Percentiles rank a stretch among this genome's conserved stretches.
Conservation (phyloP, 2,888 invertebrate species). For the Ophioninae sp. region DNA sequence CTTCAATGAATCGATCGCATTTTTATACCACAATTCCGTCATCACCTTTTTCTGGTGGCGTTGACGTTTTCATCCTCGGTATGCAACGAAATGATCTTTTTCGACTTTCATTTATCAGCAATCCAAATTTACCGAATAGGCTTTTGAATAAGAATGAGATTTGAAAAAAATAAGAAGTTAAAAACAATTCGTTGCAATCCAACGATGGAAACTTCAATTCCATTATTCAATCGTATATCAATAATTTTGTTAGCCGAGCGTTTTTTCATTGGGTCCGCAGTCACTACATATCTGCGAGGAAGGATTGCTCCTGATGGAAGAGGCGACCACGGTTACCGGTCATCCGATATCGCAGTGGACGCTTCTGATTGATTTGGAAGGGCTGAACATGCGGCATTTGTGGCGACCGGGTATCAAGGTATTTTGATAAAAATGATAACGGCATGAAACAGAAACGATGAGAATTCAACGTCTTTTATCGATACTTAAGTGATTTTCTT, state of each 20-base stretch:
- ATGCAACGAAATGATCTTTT: too few relatives aligned
- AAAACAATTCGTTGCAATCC: background rate
- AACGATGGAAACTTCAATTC: background rate
- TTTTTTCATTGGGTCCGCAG: constrained; percentile 78
- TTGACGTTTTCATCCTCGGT: too few relatives aligned
- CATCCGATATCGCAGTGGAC: constrained; percentile 95
- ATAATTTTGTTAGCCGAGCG: background rate
- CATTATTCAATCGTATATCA: background rate
- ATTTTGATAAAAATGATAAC: constrained; percentile 3
- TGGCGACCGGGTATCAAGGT: constrained; percentile 95
- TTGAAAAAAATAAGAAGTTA: too few relatives aligned
- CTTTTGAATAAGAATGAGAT: too few relatives aligned
- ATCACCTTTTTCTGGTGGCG: too few relatives aligned
- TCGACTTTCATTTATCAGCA: too few relatives aligned
- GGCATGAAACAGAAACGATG: background rate
- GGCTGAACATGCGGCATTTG: constrained; percentile 96
- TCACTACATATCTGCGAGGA: constrained; percentile 95
- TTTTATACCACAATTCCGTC: too few relatives aligned
- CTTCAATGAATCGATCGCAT: too few relatives aligned
- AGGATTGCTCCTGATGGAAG: constrained; percentile 92
- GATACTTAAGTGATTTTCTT: background rate
- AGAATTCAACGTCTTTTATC: background rate
- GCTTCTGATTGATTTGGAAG: constrained; percentile 94
- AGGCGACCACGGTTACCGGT: constrained; percentile 90
- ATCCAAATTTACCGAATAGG: too few relatives aligned